phyloP scores from a whole-genome alignment of 2,113 vertebrate species.

The Heliornis fulica region DNA sequence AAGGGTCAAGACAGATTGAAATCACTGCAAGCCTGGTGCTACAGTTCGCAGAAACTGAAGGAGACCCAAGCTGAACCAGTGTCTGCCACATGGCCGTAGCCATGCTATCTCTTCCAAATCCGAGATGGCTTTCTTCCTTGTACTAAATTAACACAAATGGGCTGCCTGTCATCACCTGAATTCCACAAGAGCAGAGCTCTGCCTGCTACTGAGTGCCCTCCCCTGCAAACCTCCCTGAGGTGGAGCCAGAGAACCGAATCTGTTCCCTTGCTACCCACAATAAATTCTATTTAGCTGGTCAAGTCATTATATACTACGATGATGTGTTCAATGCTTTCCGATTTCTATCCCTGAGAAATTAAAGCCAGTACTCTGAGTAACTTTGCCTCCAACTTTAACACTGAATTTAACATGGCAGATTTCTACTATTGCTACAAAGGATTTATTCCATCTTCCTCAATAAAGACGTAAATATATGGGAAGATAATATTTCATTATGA shows the following conservation, averaged over 20 bases:
- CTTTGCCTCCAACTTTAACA: neutral
- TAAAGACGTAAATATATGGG: neutral
- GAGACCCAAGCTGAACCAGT: neutral
- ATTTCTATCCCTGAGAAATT: neutral
- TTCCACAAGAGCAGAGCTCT: neutral
- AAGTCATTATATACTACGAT: neutral
- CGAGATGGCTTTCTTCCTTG: neutral
- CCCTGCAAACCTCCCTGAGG: neutral
- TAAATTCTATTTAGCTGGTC: neutral
- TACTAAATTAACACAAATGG: neutral
- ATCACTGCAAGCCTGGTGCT: neutral
- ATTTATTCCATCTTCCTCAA: neutral
- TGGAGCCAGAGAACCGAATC: neutral
- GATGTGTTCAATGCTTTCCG: neutral
- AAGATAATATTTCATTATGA: neutral
- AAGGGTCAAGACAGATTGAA: neutral
- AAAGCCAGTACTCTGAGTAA: neutral
- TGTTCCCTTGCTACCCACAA: neutral
- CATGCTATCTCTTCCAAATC: neutral
- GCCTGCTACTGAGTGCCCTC: neutral
- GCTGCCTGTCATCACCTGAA: neutral
- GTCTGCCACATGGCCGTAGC: neutral
- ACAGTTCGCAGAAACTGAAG: neutral
- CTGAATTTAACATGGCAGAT: neutral
- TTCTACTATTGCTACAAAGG: neutral